Percentiles rank a stretch among this genome's conserved stretches.
phyloP scores from a whole-genome alignment of 2,113 vertebrate genomes.

The Apeltes quadracus region DNA sequence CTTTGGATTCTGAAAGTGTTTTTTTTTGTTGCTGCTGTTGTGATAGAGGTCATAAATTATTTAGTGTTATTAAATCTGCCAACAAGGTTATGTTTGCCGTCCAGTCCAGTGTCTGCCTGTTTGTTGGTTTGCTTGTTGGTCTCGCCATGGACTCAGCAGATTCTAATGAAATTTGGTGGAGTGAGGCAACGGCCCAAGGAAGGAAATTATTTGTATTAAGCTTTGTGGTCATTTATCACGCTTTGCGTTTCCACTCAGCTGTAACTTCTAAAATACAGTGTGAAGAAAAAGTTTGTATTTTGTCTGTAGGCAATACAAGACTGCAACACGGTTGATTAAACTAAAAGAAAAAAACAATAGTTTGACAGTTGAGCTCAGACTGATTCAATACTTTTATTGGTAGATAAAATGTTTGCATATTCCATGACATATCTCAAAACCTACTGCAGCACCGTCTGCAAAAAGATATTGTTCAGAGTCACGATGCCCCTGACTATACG shows the following conservation, averaged over 20 bases:
- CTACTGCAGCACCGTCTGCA: background rate
- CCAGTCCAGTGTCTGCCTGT: background rate
- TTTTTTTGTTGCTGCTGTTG: background rate
- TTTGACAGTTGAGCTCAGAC: background rate
- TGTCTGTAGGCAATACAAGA: background rate
- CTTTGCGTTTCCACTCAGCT: background rate
- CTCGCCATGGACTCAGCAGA: background rate
- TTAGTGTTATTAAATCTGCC: conserved; percentile 15
- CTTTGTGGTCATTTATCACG: conserved; percentile 4
- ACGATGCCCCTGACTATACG: background rate
- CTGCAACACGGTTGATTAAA: background rate
- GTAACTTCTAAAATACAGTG: background rate
- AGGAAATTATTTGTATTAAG: conserved; percentile 5
- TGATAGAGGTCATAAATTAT: conserved; percentile 3
- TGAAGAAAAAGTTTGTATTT: background rate
- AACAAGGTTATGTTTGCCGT: conserved; percentile 17
- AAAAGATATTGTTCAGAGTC: background rate
- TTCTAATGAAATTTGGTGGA: conserved; percentile 12
- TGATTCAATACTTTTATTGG: background rate
- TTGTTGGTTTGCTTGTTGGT: conserved; percentile 3
- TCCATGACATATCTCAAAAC: background rate
- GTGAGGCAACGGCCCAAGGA: conserved; percentile 6
- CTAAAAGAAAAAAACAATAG: background rate
- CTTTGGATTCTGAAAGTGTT: background rate
- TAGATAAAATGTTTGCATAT: background rate